Base-by-base conservation (phyloP, 2,113 vertebrate genomes). In the Campylomormyrus tamandua region DNA sequence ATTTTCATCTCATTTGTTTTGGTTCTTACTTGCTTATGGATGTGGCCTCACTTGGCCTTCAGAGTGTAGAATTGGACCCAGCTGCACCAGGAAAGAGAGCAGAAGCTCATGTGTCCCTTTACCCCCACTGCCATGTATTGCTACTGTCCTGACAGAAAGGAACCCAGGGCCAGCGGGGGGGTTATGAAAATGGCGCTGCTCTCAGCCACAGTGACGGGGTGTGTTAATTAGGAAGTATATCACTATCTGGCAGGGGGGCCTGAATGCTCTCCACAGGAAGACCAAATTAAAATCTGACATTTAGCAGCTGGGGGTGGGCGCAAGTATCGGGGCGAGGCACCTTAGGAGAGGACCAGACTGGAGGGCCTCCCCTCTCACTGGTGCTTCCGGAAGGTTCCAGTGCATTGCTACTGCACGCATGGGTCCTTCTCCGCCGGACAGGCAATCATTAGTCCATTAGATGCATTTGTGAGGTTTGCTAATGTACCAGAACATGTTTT, bases 151-250 rank as follows among this genome's bases (percentile, higher is more conserved):
- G 45, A 46, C 39, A 31, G 42, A 7, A 58, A 31, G 62, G 87
- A 42, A 31, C 4, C 45, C 13, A 27, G 56, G n/a, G 39, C 21
- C 39, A 66, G 35, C 3, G 0, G 56, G 70, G 13, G n/a, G 56
- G 42, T 58, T 58, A 31, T 87, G 88, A n/a, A 11, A 89, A 31
- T 42, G 24, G 5, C 62, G 13, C 42, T 4, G 88, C 42, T 66
- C n/a, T 53, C 27, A 8, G n/a, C 45, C 56, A 15, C 31, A 27
- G 45, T 15, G 24, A 35, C n/a, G 1, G 11, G 50, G 15, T 19
- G 89, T 2, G 24, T 27, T 89, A 89, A 89, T 89, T 89, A 89
- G 10, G 52, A 31, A 46, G 45, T 27, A 50, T 53, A 89, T 46
- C 89, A 46, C 21, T 8, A 1, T 58, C 35, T 21, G 70, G 74